Evolutionary conservation across 2,888 invertebrate genomes (phyloP).

Genomic region (Apamea crenata): DNA sequence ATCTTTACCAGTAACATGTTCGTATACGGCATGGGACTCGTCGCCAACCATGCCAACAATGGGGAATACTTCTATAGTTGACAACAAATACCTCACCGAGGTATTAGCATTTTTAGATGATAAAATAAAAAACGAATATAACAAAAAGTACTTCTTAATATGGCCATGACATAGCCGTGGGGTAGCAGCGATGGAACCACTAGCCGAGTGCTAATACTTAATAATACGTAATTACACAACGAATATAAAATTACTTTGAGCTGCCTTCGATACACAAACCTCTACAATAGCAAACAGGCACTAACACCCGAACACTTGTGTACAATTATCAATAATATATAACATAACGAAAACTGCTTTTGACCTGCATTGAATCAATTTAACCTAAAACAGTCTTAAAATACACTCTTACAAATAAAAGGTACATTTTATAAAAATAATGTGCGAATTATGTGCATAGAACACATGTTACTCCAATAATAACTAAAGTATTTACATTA

Average conservation of each 20-base stretch:
- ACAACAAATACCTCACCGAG: conserved; percentile 62
- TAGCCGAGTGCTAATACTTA: conserved; percentile 66
- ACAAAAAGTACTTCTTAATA: conserved; percentile 73
- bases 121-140: conserved; percentile 55
- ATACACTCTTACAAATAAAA: conserved; percentile 74
- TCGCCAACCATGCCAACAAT: conserved; percentile 41
- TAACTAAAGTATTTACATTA: conserved; percentile 68
- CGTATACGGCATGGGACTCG: conserved; percentile 46
- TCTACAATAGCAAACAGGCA: conserved; percentile 61
- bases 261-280: conserved; percentile 69
- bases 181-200: conserved; percentile 59
- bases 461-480: conserved; percentile 65
- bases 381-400: conserved; percentile 85
- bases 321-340: conserved; percentile 60
- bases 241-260: conserved; percentile 72
- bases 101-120: conserved; percentile 50
- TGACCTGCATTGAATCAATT: conserved; percentile 79
- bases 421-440: conserved; percentile 75
- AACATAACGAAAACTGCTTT: conserved; percentile 65
- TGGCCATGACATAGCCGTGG: conserved; percentile 68
- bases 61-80: conserved; percentile 49
- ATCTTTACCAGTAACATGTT: conserved; percentile 55
- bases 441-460: conserved; percentile 77
- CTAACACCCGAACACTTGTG: conserved; percentile 45
- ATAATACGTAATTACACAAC: conserved; percentile 66